Evolutionary conservation across 2,888 invertebrate species (phyloP), one percentile per base, ranked within the genome.

Genomic region (Yponomeuta cagnagella): DNA sequence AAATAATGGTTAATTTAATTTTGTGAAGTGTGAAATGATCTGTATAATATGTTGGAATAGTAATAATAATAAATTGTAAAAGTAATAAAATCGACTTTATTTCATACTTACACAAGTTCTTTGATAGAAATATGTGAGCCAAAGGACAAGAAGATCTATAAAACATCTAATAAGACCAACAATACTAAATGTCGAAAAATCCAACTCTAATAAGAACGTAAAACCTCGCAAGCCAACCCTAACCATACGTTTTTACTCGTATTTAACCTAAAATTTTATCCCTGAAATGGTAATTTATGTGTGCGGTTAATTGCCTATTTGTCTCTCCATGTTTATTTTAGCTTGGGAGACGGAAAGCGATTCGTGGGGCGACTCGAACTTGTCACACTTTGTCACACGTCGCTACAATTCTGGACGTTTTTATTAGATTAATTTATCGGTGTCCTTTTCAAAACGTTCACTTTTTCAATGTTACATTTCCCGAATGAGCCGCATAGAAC

Each of bases 231-330:
- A 8, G 43, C 1, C 43, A 43, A 8, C 8, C 4, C 5, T 43
- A 6, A 43, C 43, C 43, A 43, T 1, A 43, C 8, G 43, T 43
- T 43, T 43, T 43, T 43, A 43, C 43, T 43, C 43, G 43, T 58
- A 12, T 58, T 58, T 58, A 58, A 58, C 1, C 12, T 30, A 10
- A 30, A 65, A 30, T 31, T 31, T 33, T 65, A 30, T 65, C 65
- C 30, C 2, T 65, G 31, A 33, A 30, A 23, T 2, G 48, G 2
- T 52, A 52, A 68, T 48, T 52, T 48, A 70, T 68, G 71, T 64
- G 71, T 66, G 48, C 52, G 70, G 81, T 84, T 88, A 87, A 89
- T 86, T 80, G 86, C 74, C 84, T 79, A 88, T 90, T 88, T 87
- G 88, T 87, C 81, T 78, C 79, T 77, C 75, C 77, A 65, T 48